Percentiles rank a stretch among this genome's conserved stretches.
phyloP scores from a whole-genome alignment of 2,797 vertebrate genomes.

The Phyllotis vaccarum region DNA sequence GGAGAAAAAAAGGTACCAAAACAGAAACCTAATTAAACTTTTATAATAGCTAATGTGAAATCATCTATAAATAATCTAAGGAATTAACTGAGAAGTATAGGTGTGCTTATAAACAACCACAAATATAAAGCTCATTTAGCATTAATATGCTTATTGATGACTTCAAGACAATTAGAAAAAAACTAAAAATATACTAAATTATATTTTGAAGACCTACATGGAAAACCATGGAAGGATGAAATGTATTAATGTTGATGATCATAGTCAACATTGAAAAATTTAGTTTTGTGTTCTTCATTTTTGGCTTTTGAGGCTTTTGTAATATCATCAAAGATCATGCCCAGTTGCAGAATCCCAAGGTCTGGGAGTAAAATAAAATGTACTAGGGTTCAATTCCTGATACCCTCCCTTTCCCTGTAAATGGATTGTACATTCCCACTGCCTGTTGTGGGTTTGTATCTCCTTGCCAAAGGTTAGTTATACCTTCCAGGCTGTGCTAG shows the following conservation, averaged over 20 bases:
- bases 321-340: not conserved
- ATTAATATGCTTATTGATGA: not conserved
- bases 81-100: not conserved
- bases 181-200: not conserved
- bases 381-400: no score
- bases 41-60: not conserved
- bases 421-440: not conserved
- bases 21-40: constrained; percentile 36
- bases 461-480: not conserved
- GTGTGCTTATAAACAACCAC: not conserved
- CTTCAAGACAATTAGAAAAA: constrained; percentile 34
- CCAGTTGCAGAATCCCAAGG: not conserved
- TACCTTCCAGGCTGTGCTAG: no score
- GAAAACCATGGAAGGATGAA: not conserved
- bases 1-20: not conserved
- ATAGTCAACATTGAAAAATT: not conserved
- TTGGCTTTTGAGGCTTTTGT: not conserved
- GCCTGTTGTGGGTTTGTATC: not conserved
- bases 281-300: not conserved
- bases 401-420: not conserved
- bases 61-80: not conserved
- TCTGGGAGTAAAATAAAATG: not conserved
- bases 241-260: not conserved
- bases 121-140: constrained; percentile 19
- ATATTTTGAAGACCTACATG: not conserved